phyloP scores from a whole-genome alignment of 2,888 invertebrate species.

The Myopa testacea region DNA sequence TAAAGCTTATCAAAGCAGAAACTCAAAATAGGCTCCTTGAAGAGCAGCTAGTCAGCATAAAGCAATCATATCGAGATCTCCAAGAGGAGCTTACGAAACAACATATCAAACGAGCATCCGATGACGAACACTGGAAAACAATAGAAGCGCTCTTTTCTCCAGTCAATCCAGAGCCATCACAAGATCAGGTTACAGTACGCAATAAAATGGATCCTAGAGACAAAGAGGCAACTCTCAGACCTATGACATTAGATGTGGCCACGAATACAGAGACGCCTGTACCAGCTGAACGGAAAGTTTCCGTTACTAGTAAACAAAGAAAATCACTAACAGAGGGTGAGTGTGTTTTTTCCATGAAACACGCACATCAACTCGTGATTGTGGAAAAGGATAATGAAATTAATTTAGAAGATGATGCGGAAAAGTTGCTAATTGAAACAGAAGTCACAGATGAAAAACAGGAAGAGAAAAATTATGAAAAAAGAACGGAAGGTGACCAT shows the following conservation, averaged over 20 bases:
- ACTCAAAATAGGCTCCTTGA: conserved; percentile 62
- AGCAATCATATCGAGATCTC: conserved; percentile 54
- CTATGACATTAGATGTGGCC: conserved; percentile 47
- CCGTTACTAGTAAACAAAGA: background rate
- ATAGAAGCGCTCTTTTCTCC: conserved; percentile 59
- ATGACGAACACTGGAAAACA: conserved; percentile 66
- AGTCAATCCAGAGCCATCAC: background rate
- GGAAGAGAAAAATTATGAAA: background rate
- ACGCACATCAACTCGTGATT: background rate
- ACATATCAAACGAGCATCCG: conserved; percentile 57
- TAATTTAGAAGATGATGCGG: background rate
- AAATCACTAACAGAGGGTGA: conserved; percentile 44
- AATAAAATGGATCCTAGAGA: background rate
- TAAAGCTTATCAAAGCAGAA: conserved; percentile 63
- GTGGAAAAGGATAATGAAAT: background rate
- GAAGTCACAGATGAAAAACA: background rate
- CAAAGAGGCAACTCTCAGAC: conserved; percentile 1
- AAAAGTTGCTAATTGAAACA: background rate
- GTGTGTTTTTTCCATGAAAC: conserved; percentile 53
- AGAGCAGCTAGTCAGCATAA: conserved; percentile 56
- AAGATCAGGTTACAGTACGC: background rate
- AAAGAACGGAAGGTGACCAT: background rate
- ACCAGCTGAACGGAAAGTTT: conserved; percentile 53
- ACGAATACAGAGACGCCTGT: conserved; percentile 59
- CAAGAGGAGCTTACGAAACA: conserved; percentile 58